A percentile compares a stretch with the other conserved stretches of the same genome.
Evolutionary conservation across 2,797 vertebrate genomes (phyloP).

Genomic region (Philypnodon macrostomus): DNA sequence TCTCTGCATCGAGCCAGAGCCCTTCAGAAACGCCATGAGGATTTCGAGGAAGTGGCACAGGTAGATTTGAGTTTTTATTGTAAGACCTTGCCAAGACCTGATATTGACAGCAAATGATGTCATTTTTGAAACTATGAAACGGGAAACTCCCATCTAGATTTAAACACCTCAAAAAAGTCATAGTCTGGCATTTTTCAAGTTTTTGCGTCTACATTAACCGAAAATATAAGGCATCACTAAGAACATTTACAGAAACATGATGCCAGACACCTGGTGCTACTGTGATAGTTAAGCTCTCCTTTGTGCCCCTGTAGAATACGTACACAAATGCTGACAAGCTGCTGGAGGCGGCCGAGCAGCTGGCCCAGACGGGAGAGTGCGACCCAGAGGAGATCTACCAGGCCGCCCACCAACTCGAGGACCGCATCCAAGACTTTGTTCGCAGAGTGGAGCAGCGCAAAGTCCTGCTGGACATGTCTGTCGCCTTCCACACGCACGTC

Average conservation of each 20-base stretch:
- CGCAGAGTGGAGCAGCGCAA: constrained; percentile 95
- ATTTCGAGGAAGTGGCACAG: constrained; percentile 97
- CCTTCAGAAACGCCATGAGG: constrained; percentile 93
- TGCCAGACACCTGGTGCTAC: not conserved
- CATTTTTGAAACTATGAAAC: too few relatives aligned
- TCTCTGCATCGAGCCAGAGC: constrained; percentile 93
- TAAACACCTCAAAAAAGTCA: too few relatives aligned
- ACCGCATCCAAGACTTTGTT: constrained; percentile 97
- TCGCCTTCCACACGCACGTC: constrained; percentile 95
- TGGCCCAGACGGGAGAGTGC: constrained; percentile 95
- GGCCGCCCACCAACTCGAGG: constrained; percentile 96
- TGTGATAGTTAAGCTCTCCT: not conserved
- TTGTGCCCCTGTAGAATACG: constrained; percentile 82
- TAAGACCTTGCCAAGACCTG: too few relatives aligned
- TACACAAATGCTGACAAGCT: constrained; percentile 97
- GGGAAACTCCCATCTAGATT: too few relatives aligned
- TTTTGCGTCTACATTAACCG: too few relatives aligned
- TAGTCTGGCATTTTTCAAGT: too few relatives aligned
- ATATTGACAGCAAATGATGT: too few relatives aligned
- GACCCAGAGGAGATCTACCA: constrained; percentile 98
- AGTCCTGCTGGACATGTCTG: constrained; percentile 96
- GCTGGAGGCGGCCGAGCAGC: constrained; percentile 93
- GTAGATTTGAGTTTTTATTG: constrained; percentile 75
- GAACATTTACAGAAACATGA: not conserved
- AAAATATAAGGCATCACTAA: too few relatives aligned